These are phyloP conservation scores for Tenodera sinensis DNA, from an alignment of 2,888 invertebrate species.

Conservation along the genomic window DNA sequence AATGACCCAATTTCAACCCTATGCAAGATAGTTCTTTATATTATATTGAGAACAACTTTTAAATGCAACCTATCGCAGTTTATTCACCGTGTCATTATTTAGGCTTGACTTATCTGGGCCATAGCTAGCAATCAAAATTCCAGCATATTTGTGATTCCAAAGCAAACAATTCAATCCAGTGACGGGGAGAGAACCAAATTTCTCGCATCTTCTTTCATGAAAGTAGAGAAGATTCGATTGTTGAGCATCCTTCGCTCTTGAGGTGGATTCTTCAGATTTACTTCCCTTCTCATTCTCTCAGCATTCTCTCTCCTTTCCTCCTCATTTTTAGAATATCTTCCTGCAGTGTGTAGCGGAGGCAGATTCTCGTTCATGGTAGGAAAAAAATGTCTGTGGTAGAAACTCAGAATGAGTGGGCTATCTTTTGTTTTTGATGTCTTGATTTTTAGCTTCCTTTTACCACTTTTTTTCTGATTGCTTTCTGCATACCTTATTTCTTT, in stretches of 20 bases:
- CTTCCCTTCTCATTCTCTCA: background rate
- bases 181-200: background rate
- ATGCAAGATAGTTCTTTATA: too few relatives aligned
- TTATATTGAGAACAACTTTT: background rate
- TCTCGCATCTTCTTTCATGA: background rate
- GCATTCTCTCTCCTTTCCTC: background rate
- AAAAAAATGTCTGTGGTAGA: background rate
- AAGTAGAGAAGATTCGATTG: background rate
- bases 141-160: background rate
- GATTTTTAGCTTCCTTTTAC: background rate
- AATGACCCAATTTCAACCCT: too few relatives aligned
- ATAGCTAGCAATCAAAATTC: background rate
- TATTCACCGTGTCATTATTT: background rate
- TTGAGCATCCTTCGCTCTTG: background rate
- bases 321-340: background rate
- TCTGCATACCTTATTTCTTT: background rate
- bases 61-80: background rate
- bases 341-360: background rate
- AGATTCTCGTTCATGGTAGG: background rate
- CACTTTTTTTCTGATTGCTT: background rate
- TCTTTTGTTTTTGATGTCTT: slow-evolving; percentile 2
- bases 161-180: background rate
- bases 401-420: background rate
- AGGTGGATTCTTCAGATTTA: background rate
- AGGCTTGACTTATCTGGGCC: background rate